These are phyloP conservation scores for Mobula hypostoma DNA, from an alignment of 2,113 vertebrate species.

Conservation along the genomic window DNA sequence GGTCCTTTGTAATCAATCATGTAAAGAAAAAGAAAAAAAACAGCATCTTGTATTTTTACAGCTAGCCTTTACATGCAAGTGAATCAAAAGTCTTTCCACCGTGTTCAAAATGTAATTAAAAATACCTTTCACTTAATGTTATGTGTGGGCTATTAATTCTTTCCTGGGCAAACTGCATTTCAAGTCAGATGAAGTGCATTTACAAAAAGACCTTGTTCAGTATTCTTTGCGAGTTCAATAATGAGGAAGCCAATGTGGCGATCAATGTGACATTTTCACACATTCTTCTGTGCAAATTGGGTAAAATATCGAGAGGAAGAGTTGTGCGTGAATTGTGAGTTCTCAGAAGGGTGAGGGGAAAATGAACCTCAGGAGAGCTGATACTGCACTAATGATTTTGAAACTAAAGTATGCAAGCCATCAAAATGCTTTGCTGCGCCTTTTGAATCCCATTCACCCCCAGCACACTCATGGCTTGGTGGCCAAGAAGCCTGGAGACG, in stretches of 20 bases:
- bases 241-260: neutral
- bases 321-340: neutral
- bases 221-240: neutral
- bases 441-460: constrained; percentile 46
- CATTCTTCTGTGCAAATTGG: neutral
- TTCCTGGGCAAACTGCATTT: neutral
- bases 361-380: neutral
- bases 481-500: no score
- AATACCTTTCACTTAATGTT: no score
- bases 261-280: neutral
- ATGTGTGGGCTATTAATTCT: neutral
- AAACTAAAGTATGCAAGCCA: neutral
- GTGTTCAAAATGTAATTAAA: no score
- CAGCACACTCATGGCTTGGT: constrained; percentile 40
- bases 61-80: no score
- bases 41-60: no score
- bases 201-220: neutral
- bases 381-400: neutral
- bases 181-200: neutral
- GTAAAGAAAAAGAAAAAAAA: no score
- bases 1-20: no score
- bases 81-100: no score
- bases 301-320: neutral
- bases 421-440: neutral
- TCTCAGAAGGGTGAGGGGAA: neutral